A percentile compares a stretch with the other conserved stretches of the same genome.
These are phyloP conservation scores for Tringa solitaria DNA, from an alignment of 2,113 vertebrate genomes.

Conservation along the genomic window DNA sequence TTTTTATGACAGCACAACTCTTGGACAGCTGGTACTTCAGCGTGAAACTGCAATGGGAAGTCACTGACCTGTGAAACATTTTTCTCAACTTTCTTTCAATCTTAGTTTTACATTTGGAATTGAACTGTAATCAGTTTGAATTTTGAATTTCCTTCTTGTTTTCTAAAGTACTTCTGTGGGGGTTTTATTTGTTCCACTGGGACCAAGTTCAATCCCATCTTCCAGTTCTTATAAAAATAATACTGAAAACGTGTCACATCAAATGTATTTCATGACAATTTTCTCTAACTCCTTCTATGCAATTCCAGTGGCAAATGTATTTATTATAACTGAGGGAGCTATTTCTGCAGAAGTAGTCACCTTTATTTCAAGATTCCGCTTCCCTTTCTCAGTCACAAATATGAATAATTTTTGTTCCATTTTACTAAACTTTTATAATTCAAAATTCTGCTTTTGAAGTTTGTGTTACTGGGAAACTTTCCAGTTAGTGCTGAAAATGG, in stretches of 20 bases:
- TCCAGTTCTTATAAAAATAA: background rate
- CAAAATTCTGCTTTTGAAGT: background rate
- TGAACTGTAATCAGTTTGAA: background rate
- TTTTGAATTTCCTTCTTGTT: background rate
- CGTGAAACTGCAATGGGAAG: background rate
- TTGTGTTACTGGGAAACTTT: background rate
- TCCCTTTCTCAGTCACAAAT: background rate
- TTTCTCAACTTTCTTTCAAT: background rate
- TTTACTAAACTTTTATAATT: background rate
- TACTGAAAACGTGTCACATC: fast-evolving
- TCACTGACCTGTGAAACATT: background rate
- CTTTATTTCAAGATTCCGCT: background rate
- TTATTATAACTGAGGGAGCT: background rate
- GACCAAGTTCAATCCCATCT: background rate
- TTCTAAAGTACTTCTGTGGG: background rate
- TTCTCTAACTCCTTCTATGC: background rate
- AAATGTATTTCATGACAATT: background rate
- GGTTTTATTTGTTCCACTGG: background rate
- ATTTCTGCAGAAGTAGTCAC: background rate
- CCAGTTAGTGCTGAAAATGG: background rate
- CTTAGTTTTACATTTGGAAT: background rate
- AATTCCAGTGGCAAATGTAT: background rate
- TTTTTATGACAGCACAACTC: background rate
- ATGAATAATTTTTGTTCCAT: background rate
- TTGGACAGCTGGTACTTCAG: background rate